phyloP scores from a whole-genome alignment of 2,888 invertebrate genomes.

The Drosophila picticornis region DNA sequence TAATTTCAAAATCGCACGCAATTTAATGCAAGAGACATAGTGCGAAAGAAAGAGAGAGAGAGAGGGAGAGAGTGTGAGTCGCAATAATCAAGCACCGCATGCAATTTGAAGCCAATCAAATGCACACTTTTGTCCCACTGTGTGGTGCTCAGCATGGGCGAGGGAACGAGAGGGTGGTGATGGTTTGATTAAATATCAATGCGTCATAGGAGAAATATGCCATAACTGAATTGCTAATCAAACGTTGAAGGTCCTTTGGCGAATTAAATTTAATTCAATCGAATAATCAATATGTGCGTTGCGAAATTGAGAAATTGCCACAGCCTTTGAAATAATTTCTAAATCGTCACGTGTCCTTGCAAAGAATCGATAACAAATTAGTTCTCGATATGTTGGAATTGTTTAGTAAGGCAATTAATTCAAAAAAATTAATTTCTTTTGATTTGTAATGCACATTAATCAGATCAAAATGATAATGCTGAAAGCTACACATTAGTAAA shows the following conservation, averaged over 20 bases:
- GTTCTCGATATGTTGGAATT: not conserved
- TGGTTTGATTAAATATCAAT: conserved; percentile 2
- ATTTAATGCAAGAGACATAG: conserved; percentile 6
- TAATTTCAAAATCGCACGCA: conserved; percentile 45
- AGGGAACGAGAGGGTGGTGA: not conserved
- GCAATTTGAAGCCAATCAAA: conserved; percentile 28
- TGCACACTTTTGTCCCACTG: conserved; percentile 17
- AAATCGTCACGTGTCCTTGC: not conserved
- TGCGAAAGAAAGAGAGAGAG: not conserved
- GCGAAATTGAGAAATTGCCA: not conserved
- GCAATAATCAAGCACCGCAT: not conserved
- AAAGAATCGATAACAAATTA: conserved; percentile 6
- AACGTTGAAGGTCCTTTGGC: not conserved
- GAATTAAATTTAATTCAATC: not conserved
- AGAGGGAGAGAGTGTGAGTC: not conserved
- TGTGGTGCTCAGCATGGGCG: not conserved
- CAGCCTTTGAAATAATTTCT: not conserved
- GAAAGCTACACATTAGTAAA: not conserved
- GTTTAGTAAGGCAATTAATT: not conserved
- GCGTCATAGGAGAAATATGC: conserved; percentile 31
- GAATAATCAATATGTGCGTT: conserved; percentile 13
- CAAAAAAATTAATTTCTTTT: not conserved
- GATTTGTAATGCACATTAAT: not conserved
- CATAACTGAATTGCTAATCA: not conserved
- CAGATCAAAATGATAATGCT: not conserved